Evolutionary conservation across 2,797 vertebrate species (phyloP).

Genomic region (Antennarius maculatus): DNA sequence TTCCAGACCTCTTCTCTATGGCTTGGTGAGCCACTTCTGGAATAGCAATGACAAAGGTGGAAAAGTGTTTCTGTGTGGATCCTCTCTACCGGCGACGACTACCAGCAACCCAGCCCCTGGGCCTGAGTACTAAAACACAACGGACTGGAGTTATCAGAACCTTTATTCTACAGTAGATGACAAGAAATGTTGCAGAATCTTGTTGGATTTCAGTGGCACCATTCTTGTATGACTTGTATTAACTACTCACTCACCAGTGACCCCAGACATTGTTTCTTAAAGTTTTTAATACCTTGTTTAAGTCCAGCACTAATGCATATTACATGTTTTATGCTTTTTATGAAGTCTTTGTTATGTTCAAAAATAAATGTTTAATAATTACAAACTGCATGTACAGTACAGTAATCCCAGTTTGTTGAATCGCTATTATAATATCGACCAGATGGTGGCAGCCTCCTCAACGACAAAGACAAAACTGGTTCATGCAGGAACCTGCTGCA

Average conservation of each 20-base stretch:
- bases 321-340: not conserved
- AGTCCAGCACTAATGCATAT: not conserved
- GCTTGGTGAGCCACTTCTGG: slow-evolving; percentile 89
- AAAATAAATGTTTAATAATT: slow-evolving; percentile 52
- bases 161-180: not conserved
- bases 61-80: slow-evolving; percentile 71
- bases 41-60: slow-evolving; percentile 72
- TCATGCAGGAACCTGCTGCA: not conserved
- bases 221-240: not conserved
- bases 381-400: not conserved
- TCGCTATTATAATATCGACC: slow-evolving; percentile 41
- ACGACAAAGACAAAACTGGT: slow-evolving; percentile 1
- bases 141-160: not conserved
- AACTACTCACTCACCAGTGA: slow-evolving; percentile 8
- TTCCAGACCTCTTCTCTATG: slow-evolving; percentile 92
- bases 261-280: slow-evolving; percentile 10
- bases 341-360: not conserved
- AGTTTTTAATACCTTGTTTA: not conserved
- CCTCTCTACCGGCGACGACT: slow-evolving; percentile 57
- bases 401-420: slow-evolving; percentile 7
- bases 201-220: not conserved
- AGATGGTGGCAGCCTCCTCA: slow-evolving; percentile 61
- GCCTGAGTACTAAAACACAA: slow-evolving; percentile 1
- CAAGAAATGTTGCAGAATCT: not conserved
- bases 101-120: slow-evolving; percentile 19